Evolutionary conservation across 2,113 vertebrate genomes (phyloP).

Genomic region (Periophthalmus modestus): DNA sequence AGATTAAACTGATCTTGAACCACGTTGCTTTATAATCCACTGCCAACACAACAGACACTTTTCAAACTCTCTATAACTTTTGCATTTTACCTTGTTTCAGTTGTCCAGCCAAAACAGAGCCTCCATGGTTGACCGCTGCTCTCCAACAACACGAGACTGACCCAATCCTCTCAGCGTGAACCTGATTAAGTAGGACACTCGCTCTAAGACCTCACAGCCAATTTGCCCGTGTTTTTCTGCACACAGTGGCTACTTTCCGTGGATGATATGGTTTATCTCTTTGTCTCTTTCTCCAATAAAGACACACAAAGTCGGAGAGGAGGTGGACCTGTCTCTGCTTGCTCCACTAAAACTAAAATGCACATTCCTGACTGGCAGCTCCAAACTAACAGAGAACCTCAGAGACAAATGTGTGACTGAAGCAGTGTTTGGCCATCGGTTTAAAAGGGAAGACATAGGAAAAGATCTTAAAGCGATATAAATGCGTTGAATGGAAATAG

Average conservation of each 20-base stretch:
- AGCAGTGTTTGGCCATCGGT: constrained; percentile 19
- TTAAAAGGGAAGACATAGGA: neutral
- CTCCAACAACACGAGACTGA: neutral
- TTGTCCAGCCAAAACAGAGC: constrained; percentile 54
- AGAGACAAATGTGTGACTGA: neutral
- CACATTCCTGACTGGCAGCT: constrained; percentile 72
- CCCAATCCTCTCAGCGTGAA: constrained; percentile 36
- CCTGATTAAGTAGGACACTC: constrained; percentile 11
- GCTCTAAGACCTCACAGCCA: neutral
- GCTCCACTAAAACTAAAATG: constrained; percentile 60
- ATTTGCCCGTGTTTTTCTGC: neutral
- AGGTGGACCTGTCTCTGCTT: constrained; percentile 74
- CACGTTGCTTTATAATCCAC: no score
- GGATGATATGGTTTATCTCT: constrained; percentile 16
- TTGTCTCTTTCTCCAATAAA: constrained; percentile 33
- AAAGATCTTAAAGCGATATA: constrained; percentile 5
- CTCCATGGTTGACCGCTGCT: constrained; percentile 55
- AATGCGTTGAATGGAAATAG: neutral
- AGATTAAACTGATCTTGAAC: no score
- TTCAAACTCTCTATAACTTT: neutral
- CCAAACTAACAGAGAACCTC: constrained; percentile 55
- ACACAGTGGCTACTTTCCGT: neutral
- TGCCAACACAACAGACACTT: neutral
- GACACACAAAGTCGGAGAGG: constrained; percentile 27
- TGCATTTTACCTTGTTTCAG: constrained; percentile 66